Base-by-base conservation (phyloP, 2,113 vertebrate species). In the Edolisoma coerulescens region DNA sequence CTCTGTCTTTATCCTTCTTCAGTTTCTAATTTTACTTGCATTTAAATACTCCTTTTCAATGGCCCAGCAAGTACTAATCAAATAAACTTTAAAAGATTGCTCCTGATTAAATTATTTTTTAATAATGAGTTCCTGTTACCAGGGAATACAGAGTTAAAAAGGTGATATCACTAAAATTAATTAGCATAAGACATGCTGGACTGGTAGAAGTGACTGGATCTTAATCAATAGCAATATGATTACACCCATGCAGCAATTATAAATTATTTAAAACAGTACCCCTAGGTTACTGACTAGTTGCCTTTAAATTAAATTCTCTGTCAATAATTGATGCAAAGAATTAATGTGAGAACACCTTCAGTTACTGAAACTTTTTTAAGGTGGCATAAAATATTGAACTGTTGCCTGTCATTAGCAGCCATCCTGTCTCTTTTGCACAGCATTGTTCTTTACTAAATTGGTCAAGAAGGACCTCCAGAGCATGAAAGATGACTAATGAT, bases 321-420 rank as follows among this genome's bases (percentile, higher is more conserved):
- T 99, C 99, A 99, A 99, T 99, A 99, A 99, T 99, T 99, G 99
- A 99, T 99, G 99, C 98, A 99, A 98, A 98, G 98, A 99, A 99
- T 99, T 99, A 99, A 99, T 99, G 98, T 98, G 98, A 98, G 98
- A 99, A 98, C 98, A 99, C 98, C 98, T 98, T 98, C 98, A 97
- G 97, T 98, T 98, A 97, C 98, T 97, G 97, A 98, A 98, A 98
- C 97, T 98, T 98, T 98, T 98, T 98, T 97, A 98, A 98, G 97
- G 97, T 98, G 97, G 98, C 97, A 98, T 97, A 95, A 97, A 90
- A 98, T 99, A 98, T 98, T 98, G 98, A 98, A 98, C 97, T 97
- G 96, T 96, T 97, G 96, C 97, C 97, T 96, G 79, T 98, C 97
- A 98, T 97, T 97, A 98, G 98, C 96, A 95, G 97, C 95, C 85